phyloP scores from a whole-genome alignment of 2,797 vertebrate genomes.

The Mastacembelus armatus region DNA sequence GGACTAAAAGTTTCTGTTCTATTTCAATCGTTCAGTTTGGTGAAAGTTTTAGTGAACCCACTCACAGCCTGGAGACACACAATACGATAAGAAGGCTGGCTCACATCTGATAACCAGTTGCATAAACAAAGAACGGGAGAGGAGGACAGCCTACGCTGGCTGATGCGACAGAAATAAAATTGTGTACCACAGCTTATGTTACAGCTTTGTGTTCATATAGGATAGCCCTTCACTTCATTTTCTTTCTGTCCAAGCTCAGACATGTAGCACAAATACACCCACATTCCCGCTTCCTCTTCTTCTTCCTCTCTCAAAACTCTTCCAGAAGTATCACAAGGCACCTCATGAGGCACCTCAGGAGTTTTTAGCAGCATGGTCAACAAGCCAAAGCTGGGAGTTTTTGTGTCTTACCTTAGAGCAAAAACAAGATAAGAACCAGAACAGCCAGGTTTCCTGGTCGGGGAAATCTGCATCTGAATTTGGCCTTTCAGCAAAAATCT shows the following conservation, averaged over 20 bases:
- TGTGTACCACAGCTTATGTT: conserved; percentile 23
- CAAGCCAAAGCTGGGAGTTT: background rate
- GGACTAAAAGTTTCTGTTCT: conserved; percentile 73
- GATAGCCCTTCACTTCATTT: conserved; percentile 38
- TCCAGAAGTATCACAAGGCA: conserved; percentile 24
- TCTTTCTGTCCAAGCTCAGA: conserved; percentile 25
- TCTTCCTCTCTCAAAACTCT: conserved; percentile 18
- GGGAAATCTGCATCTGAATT: background rate
- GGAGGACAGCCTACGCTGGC: conserved; percentile 55
- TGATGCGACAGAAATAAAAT: conserved; percentile 59
- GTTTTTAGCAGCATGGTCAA: conserved; percentile 2
- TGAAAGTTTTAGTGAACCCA: conserved; percentile 66
- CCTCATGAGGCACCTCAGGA: conserved; percentile 24
- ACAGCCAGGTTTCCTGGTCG: background rate
- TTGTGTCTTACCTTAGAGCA: background rate
- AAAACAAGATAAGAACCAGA: background rate
- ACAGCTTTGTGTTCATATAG: conserved; percentile 42
- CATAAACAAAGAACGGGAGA: conserved; percentile 59
- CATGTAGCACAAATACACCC: conserved; percentile 33
- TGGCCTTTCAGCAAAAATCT: background rate
- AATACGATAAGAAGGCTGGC: conserved; percentile 66
- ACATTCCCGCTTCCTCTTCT: conserved; percentile 23
- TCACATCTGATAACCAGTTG: conserved; percentile 68
- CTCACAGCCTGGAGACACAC: conserved; percentile 65
- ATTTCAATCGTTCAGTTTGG: conserved; percentile 62